These are phyloP conservation scores for Sebastes oblongus DNA, from an alignment of 2,797 vertebrate genomes.

Conservation along the genomic window DNA sequence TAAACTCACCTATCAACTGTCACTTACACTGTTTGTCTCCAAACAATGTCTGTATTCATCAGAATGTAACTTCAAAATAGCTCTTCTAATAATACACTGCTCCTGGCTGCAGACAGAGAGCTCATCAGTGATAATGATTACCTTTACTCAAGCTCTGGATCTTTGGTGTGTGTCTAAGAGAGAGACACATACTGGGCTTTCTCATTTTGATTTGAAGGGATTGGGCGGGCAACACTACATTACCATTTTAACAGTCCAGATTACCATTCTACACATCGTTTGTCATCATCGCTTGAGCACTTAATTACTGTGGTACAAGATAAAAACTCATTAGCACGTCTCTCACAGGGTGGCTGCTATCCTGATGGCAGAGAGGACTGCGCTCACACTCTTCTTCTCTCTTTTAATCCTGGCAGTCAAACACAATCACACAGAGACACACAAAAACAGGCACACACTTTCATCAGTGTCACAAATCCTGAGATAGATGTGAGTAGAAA, in stretches of 20 bases:
- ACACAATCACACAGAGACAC: conserved; percentile 24
- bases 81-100: conserved; percentile 32
- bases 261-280: conserved; percentile 34
- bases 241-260: conserved; percentile 19
- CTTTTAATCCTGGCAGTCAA: conserved; percentile 37
- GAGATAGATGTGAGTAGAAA: conserved; percentile 15
- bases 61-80: conserved; percentile 28
- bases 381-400: conserved; percentile 9
- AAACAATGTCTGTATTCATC: conserved; percentile 19
- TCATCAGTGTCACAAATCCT: conserved; percentile 23
- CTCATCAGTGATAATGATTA: conserved; percentile 56
- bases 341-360: conserved; percentile 38
- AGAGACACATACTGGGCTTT: conserved; percentile 20
- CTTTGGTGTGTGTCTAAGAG: not conserved
- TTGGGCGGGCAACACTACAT: not conserved
- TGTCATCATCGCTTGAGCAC: conserved; percentile 46
- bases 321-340: conserved; percentile 61
- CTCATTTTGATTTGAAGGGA: conserved; percentile 20
- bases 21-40: not conserved
- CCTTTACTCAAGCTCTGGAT: conserved; percentile 11
- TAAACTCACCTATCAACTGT: not conserved
- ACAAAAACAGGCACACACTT: not conserved
- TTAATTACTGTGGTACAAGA: conserved; percentile 55
- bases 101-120: conserved; percentile 7
- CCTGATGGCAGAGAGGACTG: conserved; percentile 29